Base-by-base conservation (phyloP, 2,888 invertebrate genomes). In the Synergus umbraculus region DNA sequence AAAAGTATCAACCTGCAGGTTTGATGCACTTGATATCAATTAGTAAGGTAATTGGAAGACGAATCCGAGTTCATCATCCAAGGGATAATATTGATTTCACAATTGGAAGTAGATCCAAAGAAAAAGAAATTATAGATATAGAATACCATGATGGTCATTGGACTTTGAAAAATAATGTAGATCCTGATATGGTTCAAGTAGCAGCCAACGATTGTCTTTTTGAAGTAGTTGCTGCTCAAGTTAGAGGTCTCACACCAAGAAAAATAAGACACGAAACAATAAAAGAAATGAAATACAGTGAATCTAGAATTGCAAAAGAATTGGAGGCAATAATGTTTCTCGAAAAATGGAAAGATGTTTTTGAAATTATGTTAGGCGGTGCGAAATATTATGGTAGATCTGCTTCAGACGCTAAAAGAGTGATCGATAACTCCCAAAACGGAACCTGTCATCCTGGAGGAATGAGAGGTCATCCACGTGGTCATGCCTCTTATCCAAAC, bases 131-230 rank as follows among this genome's bases (percentile, higher is more conserved):
- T 22, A 49, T 69, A 15, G 29, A 69, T 15, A 2, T 69, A 2
- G 46, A 49, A 37, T 69, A 15, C 4, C 29, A 69, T 7, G 37
- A 69, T 29, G 89, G 89, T 5, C 90, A 90, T 29, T 90, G 86
- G 86, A 87, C 87, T 0, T 22, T 89, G 7, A 69, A 77, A 2
- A 82, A 80, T 1, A 77, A 83, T 15, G 77, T 18, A 4, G 86
- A 89, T 41, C 86, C 86, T 0, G 41, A 79, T 12, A 79, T 82
- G 8, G 18, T 81, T 0, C 22, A 78, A 0, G 37, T 58, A 2
- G 37, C n/a, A 0, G 22, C 85, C 0, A 90, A 90, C 29, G 81
- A 86, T 10, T 90, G 90, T 41, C 79, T 90, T 0, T 90, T 89
- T 43, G 29, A 79, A 0, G 88, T 81, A 0, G 82, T 90, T 0